Evolutionary conservation across 1,140 invertebrate species (phyloP), one percentile per base, ranked within the genome.

Genomic region (Lasioglossum baleicum): DNA sequence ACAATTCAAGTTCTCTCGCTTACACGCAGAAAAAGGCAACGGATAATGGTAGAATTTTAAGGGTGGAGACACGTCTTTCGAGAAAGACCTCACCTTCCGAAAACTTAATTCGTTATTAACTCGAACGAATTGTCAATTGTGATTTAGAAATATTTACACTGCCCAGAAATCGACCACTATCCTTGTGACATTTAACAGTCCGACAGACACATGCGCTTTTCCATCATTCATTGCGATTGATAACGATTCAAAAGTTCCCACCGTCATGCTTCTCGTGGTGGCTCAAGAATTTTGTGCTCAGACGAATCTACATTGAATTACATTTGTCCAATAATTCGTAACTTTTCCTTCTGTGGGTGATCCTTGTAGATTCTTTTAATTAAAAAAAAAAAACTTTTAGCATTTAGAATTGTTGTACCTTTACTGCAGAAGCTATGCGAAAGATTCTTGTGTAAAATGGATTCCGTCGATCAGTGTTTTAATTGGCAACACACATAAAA

Each of bases 201-300:
- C 20, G 10, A 17, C 22, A 77, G 44, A 77, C 10, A 61, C 48
- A 64, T 31, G 65, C 42, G 51, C n/a, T 22, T 17, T 22, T n/a
- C 66, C 15, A 40, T n/a, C 20, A 26, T 65, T 15, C 56, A 58
- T n/a, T 58, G 20, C 7, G 73, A 65, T 7, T 22, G 31, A 73
- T 73, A 17, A 80, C 67, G 67, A 61, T 75, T 56, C 44, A 11
- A 75, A 68, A 75, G 48, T 60, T 48, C 71, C 61, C 35, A 4
- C 67, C 66, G 51, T 77, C 80, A 53, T 71, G 74, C 61, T 81
- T 81, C 35, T 71, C 74, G 75, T 77, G 67, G 74, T 75, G 80
- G 51, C 64, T 81, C 35, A 44, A 20, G 61, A 66, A 44, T 68
- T 42, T 31, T 63, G 35, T 35, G 35, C 35, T 35, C 35, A 5